Evolutionary conservation across 2,888 invertebrate species (phyloP), one percentile per base, ranked within the genome.

Genomic region (Sminthurinus aureus): DNA sequence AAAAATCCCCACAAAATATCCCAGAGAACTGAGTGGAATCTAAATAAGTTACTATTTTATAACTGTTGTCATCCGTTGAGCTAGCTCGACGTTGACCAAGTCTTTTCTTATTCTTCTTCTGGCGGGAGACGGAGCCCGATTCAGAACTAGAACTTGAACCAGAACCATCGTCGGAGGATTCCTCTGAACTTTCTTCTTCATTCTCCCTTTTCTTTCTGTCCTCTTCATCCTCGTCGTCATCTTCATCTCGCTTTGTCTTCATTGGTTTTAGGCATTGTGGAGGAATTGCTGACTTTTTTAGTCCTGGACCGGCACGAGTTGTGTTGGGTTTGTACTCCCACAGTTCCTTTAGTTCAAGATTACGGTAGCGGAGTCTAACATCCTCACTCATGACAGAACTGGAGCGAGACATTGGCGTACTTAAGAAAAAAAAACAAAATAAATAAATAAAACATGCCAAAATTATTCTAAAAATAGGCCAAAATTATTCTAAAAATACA

Each of bases 11-110:
- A 66, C 87, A 86, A 24, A 84, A 85, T 24, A 86, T 80, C 24
- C 86, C 84, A 0, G 87, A 85, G 38, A 88, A 81, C 69, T 85
- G 82, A 12, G 83, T 84, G 0, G 95, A 95, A 89, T 93, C 94
- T 0, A 95, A 90, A 89, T 93, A 94, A 73, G 92, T 91, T 86
- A 90, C 89, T 69, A 90, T 91, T 88, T 92, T 92, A 13, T 64
- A 81, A 24, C 26, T 64, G 11, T 12, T 15, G 13, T 73, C 81
- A 15, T 79, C 38, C 3, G 74, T 58, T 13, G 58, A n/a, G 18
- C 66, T 73, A 38, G 79, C 77, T 4, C 86, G 69, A 9, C 24
- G 26, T 0, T 66, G 24, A n/a, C n/a, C 24, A 2, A 18, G n/a
- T 75, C 51, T n/a, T 26, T 22, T 8, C 15, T 38, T 38, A 6